A percentile compares a stretch with the other conserved stretches of the same genome.
phyloP scores from a whole-genome alignment of 2,113 vertebrate genomes.

The Euleptes europaea region DNA sequence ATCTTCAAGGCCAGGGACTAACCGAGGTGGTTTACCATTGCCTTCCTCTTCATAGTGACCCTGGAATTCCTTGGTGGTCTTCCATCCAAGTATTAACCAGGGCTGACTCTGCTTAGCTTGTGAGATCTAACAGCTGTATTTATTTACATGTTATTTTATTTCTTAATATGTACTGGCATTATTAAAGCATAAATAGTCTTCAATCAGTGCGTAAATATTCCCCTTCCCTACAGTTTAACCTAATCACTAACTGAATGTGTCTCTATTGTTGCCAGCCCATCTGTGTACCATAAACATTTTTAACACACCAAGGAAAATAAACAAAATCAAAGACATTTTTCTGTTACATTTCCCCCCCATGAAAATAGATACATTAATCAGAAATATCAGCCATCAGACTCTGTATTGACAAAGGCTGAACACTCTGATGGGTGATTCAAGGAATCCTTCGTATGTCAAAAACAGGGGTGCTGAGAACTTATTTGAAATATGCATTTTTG shows the following conservation, averaged over 20 bases:
- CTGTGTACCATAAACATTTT: constrained; percentile 25
- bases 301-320: constrained; percentile 20
- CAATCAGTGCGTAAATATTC: constrained; percentile 51
- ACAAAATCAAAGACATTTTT: background rate
- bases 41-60: no score
- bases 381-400: background rate
- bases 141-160: constrained; percentile 37
- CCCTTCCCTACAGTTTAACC: constrained; percentile 10
- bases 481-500: no score
- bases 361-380: background rate
- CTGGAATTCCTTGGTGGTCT: no score
- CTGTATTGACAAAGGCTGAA: background rate
- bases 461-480: background rate
- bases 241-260: constrained; percentile 39
- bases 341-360: background rate
- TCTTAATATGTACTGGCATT: constrained; percentile 30
- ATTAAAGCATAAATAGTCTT: constrained; percentile 35
- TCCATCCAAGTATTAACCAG: no score
- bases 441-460: background rate
- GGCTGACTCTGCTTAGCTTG: no score
- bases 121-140: no score
- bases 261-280: constrained; percentile 26
- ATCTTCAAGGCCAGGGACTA: no score
- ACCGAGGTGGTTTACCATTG: no score
- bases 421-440: background rate